Conservation (phyloP, 2,113 vertebrate species). For the Chinchilla lanigera region DNA sequence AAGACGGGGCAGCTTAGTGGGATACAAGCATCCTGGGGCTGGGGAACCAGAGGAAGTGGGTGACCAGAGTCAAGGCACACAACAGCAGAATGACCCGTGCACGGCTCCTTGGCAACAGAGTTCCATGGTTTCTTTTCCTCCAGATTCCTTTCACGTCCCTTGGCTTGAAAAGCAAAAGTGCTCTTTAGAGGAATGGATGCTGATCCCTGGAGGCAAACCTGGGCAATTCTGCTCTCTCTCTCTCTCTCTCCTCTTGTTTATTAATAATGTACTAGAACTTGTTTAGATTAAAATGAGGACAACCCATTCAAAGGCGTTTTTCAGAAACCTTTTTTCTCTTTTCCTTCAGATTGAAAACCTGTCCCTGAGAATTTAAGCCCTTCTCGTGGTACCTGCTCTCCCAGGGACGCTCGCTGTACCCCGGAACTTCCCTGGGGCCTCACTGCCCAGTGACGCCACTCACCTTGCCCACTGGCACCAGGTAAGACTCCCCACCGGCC, state of each 20-base stretch:
- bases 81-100: fast-evolving
- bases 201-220: background rate
- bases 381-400: background rate
- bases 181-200: background rate
- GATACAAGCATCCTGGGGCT: fast-evolving
- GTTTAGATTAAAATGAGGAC: background rate
- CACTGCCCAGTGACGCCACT: background rate
- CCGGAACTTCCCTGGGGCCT: background rate
- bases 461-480: constrained; percentile 41
- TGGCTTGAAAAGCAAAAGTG: too few relatives aligned
- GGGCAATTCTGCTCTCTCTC: background rate
- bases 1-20: fast-evolving
- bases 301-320: background rate
- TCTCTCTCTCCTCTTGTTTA: background rate
- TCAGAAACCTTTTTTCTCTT: background rate
- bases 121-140: background rate
- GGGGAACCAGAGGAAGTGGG: background rate
- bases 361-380: constrained; percentile 73
- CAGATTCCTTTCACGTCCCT: too few relatives aligned
- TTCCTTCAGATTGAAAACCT: constrained; percentile 81
- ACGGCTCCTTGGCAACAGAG: fast-evolving
- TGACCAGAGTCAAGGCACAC: too few relatives aligned
- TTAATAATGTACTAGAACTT: background rate
- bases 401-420: background rate
- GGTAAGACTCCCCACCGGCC: constrained; percentile 58